phyloP scores from a whole-genome alignment of 2,797 vertebrate genomes.

The Typhlichthys subterraneus region DNA sequence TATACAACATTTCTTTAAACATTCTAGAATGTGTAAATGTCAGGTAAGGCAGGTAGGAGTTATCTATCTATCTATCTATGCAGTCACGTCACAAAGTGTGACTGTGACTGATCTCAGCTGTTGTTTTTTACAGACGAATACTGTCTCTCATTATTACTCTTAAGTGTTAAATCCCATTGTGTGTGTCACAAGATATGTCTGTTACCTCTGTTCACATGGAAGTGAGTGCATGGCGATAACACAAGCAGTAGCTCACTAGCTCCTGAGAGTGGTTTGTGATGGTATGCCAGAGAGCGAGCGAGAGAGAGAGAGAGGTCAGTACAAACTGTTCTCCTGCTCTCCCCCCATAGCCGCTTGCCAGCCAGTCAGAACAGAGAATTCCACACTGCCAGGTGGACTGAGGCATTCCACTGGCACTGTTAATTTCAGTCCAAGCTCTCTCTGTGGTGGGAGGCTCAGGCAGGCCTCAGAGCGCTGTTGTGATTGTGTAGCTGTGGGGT shows the following conservation, averaged over 20 bases:
- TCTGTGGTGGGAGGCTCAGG: constrained; percentile 9
- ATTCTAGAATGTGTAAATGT: too few species aligned
- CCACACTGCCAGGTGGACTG: constrained; percentile 55
- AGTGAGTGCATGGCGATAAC: constrained; percentile 14
- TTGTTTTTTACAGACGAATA: constrained; percentile 22
- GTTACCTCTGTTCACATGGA: constrained; percentile 31
- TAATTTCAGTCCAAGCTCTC: constrained; percentile 34
- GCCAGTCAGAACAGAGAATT: constrained; percentile 51
- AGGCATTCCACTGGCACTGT: constrained; percentile 45
- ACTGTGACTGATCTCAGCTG: constrained; percentile 20
- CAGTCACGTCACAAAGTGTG: constrained; percentile 5
- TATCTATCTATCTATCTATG: background rate
- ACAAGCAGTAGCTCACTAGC: constrained; percentile 19
- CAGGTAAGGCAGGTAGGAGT: too few species aligned
- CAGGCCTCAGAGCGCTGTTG: constrained; percentile 3
- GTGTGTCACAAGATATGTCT: background rate
- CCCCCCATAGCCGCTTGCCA: constrained; percentile 40
- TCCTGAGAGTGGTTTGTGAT: constrained; percentile 44
- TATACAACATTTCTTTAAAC: too few species aligned
- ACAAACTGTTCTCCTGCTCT: constrained; percentile 62
- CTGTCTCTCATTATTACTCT: constrained; percentile 12
- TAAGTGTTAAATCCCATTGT: constrained; percentile 8
- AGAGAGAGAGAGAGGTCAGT: constrained; percentile 52
- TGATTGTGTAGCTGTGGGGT: constrained; percentile 28
- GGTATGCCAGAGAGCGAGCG: constrained; percentile 35